Percentiles rank a stretch among this genome's conserved stretches.
phyloP scores from a whole-genome alignment of 2,888 invertebrate species.

The Heliconius ismenius region DNA sequence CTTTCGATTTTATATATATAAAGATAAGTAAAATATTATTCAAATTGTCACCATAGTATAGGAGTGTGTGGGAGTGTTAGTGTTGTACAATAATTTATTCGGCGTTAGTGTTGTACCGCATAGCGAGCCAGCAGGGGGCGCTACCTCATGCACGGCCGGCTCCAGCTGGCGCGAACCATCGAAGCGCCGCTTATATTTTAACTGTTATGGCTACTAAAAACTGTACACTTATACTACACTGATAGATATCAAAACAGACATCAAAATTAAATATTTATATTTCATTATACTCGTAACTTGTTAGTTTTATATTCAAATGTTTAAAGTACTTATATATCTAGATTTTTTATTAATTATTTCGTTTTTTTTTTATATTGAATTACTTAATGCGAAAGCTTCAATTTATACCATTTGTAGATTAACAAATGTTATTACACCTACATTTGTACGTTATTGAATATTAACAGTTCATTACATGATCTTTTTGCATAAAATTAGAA shows the following conservation, averaged over 20 bases:
- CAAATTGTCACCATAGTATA: slow-evolving; percentile 50
- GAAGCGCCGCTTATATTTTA: slow-evolving; percentile 59
- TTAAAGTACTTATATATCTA: neutral
- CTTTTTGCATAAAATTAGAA: neutral
- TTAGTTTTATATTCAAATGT: slow-evolving; percentile 20
- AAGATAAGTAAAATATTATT: slow-evolving; percentile 44
- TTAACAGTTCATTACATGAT: neutral
- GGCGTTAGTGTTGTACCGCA: slow-evolving; percentile 71
- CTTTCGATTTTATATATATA: too few relatives aligned
- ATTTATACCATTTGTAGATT: neutral
- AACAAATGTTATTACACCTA: neutral
- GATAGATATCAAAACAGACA: slow-evolving; percentile 69
- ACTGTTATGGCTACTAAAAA: slow-evolving; percentile 72
- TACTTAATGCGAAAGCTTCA: too few relatives aligned
- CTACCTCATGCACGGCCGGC: slow-evolving; percentile 62
- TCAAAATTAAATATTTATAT: slow-evolving; percentile 61
- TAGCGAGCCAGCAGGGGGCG: slow-evolving; percentile 73
- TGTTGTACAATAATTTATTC: slow-evolving; percentile 58
- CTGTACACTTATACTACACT: slow-evolving; percentile 65
- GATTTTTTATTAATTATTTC: neutral
- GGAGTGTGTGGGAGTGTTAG: slow-evolving; percentile 42
- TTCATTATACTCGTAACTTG: slow-evolving; percentile 51
- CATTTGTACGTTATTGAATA: neutral
- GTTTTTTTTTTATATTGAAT: neutral
- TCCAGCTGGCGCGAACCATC: slow-evolving; percentile 51